A percentile compares a stretch with the other conserved stretches of the same genome.
phyloP scores from a whole-genome alignment of 2,113 vertebrate genomes.

The Pollachius pollachius region DNA sequence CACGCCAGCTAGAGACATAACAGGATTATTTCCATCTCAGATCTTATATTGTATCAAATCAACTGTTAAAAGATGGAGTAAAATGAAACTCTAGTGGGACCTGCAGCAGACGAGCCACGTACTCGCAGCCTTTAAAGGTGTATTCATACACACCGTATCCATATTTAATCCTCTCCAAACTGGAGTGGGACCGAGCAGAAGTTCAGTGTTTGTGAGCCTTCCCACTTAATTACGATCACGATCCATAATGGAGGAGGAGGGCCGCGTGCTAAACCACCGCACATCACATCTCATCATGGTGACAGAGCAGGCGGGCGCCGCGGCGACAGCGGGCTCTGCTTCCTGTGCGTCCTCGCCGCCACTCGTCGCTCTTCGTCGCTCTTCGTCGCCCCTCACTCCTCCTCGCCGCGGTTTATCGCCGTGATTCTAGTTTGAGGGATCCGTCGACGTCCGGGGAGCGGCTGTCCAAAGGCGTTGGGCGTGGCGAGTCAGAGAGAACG shows the following conservation, averaged over 20 bases:
- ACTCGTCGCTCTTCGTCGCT: constrained; percentile 58
- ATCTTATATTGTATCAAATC: constrained; percentile 40
- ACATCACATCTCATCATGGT: constrained; percentile 65
- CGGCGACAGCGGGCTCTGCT: constrained; percentile 34
- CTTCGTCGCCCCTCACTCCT: constrained; percentile 51
- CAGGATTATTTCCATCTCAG: constrained; percentile 1
- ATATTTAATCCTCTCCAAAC: constrained; percentile 68
- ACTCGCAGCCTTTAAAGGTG: constrained; percentile 32
- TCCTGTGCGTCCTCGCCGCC: constrained; percentile 50
- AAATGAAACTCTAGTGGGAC: constrained; percentile 30
- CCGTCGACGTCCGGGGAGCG: constrained; percentile 49
- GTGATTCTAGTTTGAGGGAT: constrained; percentile 55
- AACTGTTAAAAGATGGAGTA: constrained; percentile 22
- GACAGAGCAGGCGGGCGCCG: constrained; percentile 64
- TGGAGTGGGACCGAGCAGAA: constrained; percentile 68
- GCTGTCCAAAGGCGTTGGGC: constrained; percentile 64
- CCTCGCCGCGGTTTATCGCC: constrained; percentile 58
- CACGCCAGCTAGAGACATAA: not conserved
- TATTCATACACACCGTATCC: constrained; percentile 52
- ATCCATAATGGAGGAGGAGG: constrained; percentile 73
- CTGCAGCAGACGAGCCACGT: not conserved
- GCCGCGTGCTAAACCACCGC: constrained; percentile 60
- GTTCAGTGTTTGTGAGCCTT: constrained; percentile 68
- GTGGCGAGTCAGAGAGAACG: constrained; percentile 39
- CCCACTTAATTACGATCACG: constrained; percentile 65